Conservation (phyloP, 2,113 vertebrate genomes). For the Brachypteracias leptosomus region DNA sequence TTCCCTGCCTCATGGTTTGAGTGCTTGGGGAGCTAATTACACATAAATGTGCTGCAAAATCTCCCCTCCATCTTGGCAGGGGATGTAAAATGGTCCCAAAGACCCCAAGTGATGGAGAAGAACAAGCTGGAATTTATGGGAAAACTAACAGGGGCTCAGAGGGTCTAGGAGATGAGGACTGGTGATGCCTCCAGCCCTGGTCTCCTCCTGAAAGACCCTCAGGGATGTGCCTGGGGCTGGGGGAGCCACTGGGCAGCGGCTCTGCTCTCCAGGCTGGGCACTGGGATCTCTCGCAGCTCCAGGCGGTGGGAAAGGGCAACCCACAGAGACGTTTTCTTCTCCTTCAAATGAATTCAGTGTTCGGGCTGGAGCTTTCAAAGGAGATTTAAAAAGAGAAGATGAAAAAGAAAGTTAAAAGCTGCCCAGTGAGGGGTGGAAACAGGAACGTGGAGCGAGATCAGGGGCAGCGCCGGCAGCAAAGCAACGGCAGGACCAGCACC, state of each 20-base stretch:
- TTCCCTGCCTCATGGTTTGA: neutral
- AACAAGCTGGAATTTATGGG: neutral
- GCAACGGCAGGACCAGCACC: neutral
- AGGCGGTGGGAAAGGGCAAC: conserved; percentile 51
- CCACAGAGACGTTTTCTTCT: conserved; percentile 40
- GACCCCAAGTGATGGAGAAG: neutral
- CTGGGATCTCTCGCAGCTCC: conserved; percentile 14
- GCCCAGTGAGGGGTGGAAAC: conserved; percentile 48
- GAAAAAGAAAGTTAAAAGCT: conserved; percentile 65
- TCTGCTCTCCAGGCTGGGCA: neutral
- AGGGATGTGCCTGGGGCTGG: neutral
- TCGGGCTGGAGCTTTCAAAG: conserved; percentile 57
- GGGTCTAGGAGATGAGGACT: neutral
- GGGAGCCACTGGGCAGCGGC: neutral
- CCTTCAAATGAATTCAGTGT: conserved; percentile 49
- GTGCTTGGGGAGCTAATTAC: neutral
- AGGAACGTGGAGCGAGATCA: conserved; percentile 20
- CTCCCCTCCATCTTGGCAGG: neutral
- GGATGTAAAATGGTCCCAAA: neutral
- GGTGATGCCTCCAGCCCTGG: neutral
- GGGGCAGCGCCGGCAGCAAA: neutral
- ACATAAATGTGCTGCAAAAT: neutral
- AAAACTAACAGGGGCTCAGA: neutral
- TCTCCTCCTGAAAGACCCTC: neutral
- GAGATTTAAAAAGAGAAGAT: conserved; percentile 49